Evolutionary conservation across 2,113 vertebrate species (phyloP), one percentile per base, ranked within the genome.

Genomic region (Mungos mungo): DNA sequence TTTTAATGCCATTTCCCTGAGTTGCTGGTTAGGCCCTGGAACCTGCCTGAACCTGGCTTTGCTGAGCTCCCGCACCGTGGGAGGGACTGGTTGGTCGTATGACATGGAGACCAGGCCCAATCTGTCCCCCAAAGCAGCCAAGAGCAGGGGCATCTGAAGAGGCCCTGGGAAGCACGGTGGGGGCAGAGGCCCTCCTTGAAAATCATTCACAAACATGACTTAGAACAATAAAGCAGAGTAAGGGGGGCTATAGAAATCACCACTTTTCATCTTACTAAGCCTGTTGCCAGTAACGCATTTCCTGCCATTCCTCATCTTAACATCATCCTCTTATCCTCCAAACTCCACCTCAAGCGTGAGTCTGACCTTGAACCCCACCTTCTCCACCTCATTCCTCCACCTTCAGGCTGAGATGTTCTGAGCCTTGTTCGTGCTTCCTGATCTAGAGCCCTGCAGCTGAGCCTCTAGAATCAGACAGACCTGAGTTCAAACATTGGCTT

Each of bases 1-100:
- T 98, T 98, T 98, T 96, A 96, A 97, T 98, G 95, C 94, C 92
- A 47, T 98, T 98, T 95, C 98, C 97, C 95, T 35, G 95, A 47
- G 79, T 86, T 95, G 92, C 98, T 88, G 97, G 97, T 96, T 94
- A 98, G 97, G 97, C 96, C 88, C 93, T 83, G 88, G 86, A 82
- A 98, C 0, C 0, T 47, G 60, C 82, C 72, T 19, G 60, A 85
- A 33, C 18, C 1, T 9, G 50, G 74, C 69, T 90, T 95, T 66
- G 11, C 87, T 4, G 2, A 74, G 38, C 76, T 90, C 74, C 66
- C 65, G 0, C 80, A 38, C 41, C 54, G 19, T 11, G 5, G 45
- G 29, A 89, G 74, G 33, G 82, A 80, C 38, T 41, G 50, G 65
- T 18, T n/a, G 47, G 23, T 29, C 54, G 14, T 15, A 7, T 0